Percentiles rank a stretch among this genome's conserved stretches.
Evolutionary conservation across 2,888 invertebrate genomes (phyloP).

Genomic region (Panorpa germanica): DNA sequence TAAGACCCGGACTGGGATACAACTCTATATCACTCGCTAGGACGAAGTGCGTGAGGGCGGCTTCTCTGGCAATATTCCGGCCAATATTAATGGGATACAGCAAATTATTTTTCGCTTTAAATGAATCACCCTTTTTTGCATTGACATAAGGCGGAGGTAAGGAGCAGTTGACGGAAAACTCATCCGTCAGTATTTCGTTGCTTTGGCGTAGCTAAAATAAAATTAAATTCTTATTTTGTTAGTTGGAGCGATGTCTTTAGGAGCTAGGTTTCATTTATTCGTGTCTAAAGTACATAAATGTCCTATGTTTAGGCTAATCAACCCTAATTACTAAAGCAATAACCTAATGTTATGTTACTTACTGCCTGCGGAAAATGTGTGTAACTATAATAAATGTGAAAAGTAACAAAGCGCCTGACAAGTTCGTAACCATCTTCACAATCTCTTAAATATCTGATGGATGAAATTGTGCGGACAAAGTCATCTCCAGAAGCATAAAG

Average conservation of each 20-base stretch:
- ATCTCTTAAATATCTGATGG: constrained; percentile 63
- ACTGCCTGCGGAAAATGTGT: constrained; percentile 64
- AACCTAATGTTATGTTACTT: too few relatives aligned
- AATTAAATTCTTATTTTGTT: background rate
- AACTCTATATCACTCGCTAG: constrained; percentile 80
- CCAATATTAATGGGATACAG: constrained; percentile 83
- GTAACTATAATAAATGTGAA: constrained; percentile 76
- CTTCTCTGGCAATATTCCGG: constrained; percentile 71
- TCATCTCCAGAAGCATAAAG: constrained; percentile 77
- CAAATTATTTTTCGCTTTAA: constrained; percentile 61
- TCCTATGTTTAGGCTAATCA: too few relatives aligned
- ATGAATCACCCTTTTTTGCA: constrained; percentile 43
- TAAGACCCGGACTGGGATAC: constrained; percentile 70
- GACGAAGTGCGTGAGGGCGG: constrained; percentile 63
- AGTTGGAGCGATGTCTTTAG: constrained; percentile 4
- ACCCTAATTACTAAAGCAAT: too few relatives aligned
- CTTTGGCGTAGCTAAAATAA: constrained; percentile 44
- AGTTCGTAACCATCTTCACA: constrained; percentile 47
- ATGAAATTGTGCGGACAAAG: constrained; percentile 54
- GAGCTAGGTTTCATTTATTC: background rate
- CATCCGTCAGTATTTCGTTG: constrained; percentile 33
- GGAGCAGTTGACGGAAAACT: constrained; percentile 61
- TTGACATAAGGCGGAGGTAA: constrained; percentile 46
- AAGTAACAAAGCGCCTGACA: constrained; percentile 62
- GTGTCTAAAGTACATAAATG: background rate